Evolutionary conservation across 2,113 vertebrate genomes (phyloP).

Genomic region (Vanacampus margaritifer): DNA sequence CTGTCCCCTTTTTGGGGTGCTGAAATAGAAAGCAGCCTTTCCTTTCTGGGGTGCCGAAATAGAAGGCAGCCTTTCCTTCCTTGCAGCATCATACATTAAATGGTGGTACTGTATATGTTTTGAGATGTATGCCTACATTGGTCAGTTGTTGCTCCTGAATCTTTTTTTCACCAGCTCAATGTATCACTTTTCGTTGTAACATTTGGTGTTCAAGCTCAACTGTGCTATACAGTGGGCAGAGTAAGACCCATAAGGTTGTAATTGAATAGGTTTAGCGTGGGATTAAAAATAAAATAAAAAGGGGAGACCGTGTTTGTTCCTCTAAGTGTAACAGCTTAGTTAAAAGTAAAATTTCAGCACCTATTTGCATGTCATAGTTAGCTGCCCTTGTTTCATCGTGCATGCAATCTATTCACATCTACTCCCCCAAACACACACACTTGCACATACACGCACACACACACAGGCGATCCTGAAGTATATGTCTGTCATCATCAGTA

Average conservation of each 20-base stretch:
- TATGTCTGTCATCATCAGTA: constrained; percentile 24
- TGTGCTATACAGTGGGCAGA: neutral
- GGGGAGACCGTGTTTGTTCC: too few relatives aligned
- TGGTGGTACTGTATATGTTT: constrained; percentile 5
- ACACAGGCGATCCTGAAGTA: constrained; percentile 14
- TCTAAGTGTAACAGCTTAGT: too few relatives aligned
- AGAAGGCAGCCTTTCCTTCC: constrained; percentile 3
- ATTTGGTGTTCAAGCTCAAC: neutral
- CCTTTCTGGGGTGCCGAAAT: constrained; percentile 66
- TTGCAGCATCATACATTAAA: constrained; percentile 8
- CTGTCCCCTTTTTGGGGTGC: constrained; percentile 63
- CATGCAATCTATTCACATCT: neutral
- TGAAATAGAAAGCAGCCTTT: constrained; percentile 52
- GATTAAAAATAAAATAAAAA: too few relatives aligned
- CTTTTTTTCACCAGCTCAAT: neutral
- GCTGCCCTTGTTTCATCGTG: constrained; percentile 14
- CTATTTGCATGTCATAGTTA: constrained; percentile 5
- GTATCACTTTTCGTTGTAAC: neutral
- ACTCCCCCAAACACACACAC: neutral
- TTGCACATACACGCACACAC: neutral
- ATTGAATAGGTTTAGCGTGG: too few relatives aligned
- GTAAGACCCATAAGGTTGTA: neutral
- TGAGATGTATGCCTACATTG: neutral
- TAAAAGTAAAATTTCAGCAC: neutral
- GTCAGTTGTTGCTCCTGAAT: neutral